phyloP scores from a whole-genome alignment of 2,113 vertebrate species.

The Rhinolophus sinicus region DNA sequence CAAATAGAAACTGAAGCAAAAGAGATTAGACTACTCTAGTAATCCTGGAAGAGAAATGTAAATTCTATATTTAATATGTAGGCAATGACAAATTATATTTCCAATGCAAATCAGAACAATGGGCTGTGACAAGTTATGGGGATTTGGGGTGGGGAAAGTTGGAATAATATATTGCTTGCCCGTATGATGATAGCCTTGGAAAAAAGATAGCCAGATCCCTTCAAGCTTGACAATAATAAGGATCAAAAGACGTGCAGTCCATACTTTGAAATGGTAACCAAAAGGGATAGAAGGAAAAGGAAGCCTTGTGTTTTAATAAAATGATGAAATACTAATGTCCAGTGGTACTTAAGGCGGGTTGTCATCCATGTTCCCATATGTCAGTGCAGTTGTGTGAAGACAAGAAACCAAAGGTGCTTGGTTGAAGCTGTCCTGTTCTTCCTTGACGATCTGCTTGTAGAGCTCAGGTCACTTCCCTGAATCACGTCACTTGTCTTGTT shows the following conservation, averaged over 20 bases:
- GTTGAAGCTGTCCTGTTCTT: slow-evolving; percentile 27
- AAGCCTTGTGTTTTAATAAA: not conserved
- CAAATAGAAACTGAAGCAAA: slow-evolving; percentile 67
- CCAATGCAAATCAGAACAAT: slow-evolving; percentile 50
- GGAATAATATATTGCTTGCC: slow-evolving; percentile 25
- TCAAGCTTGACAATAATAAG: not conserved
- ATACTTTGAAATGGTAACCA: not conserved
- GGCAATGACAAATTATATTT: slow-evolving; percentile 67
- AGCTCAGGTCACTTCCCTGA: slow-evolving; percentile 44
- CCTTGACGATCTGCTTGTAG: not conserved
- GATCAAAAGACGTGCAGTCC: not conserved
- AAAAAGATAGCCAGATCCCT: not conserved
- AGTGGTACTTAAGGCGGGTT: not conserved
- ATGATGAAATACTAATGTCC: not conserved
- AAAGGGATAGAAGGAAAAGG: not conserved
- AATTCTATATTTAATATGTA: slow-evolving; percentile 73
- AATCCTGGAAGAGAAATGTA: slow-evolving; percentile 71
- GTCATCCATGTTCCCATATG: not conserved
- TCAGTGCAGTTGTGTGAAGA: not conserved
- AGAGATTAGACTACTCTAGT: slow-evolving; percentile 59
- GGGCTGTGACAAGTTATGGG: not conserved
- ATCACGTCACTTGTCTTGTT: slow-evolving; percentile 35
- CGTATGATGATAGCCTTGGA: not conserved
- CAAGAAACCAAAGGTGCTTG: slow-evolving; percentile 51
- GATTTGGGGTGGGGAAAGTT: not conserved